Evolutionary conservation across 2,113 vertebrate genomes (phyloP), one percentile per base, ranked within the genome.

Genomic region (Cervus canadensis): DNA sequence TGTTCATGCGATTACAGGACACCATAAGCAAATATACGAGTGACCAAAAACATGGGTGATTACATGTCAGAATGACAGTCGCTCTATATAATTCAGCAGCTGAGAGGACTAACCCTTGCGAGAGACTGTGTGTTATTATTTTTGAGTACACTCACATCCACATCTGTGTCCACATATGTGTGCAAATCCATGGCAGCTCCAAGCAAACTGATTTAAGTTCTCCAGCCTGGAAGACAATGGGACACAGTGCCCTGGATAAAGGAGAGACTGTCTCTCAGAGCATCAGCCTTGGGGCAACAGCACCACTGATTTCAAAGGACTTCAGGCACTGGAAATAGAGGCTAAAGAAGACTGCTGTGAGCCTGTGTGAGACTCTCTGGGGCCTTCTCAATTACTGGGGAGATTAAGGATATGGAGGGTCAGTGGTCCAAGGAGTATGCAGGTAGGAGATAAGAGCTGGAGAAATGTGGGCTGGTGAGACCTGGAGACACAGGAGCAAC

Each of bases 101-200:
- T 81, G 40, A 96, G 85, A 87, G 36, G 43, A 57, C 45, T 43
- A 33, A 86, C 14, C 45, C 33, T 40, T 43, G 9, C 10, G 16
- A 91, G 7, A 90, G 17, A 79, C 10, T 25, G 19, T 12, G 19
- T 45, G n/a, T 45, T 48, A 60, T 21, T 62, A 85, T 25, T 56
- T 79, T 57, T 30, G 45, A 79, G 19, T 57, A 86, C 12, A 45
- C 11, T 23, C 43, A 91, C 2, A 78, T 6, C 5, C 45, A 43
- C 21, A 79, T 60, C 14, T 97, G 59, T 64, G 23, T 17, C 56
- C 1, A 56, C 2, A 9, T 28, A 2, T 26, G 12, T 86, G 33
- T 87, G 30, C 26, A 92, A 88, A 89, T n/a, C 36, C 54, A 86
- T 8, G 13, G 54, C 45, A 48, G 45, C 79, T 96, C 33, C 30